Base-by-base conservation (phyloP, 2,888 invertebrate species). In the Eristalinus aeneus region DNA sequence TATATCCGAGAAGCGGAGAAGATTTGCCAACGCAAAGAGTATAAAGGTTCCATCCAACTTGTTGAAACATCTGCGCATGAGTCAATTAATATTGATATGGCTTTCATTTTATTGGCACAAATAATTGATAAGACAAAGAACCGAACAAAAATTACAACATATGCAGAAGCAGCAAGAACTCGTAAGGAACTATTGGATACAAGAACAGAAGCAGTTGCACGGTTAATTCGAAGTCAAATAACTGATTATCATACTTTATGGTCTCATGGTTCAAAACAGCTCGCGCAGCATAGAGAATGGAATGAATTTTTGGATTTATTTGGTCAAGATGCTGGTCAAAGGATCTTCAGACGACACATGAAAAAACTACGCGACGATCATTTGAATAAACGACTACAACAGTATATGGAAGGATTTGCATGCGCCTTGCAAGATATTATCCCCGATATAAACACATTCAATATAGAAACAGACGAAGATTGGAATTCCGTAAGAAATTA, bases 21-120 rank as follows among this genome's bases (percentile, higher is more conserved):
- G 89, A 93, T 99, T 88, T 95, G 98, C 34, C 95, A 95, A 90
- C 94, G 98, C 72, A 98, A 98, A 92, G 98, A 99, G 93, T 98
- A 97, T 92, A 97, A 97, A 91, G 96, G 96, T 83, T 95, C 95
- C 90, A 96, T 99, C 89, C 96, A 97, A 2, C 93, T 99, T 58
- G 96, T 99, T 74, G 99, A 99, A 93, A 97, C 98, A 0, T 99
- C 98, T 8, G 96, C 99, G 16, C 98, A 98, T 91, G 97, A 98
- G 90, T 98, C 98, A 90, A 98, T 99, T 88, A 99, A 99, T 91
- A 97, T 98, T 53, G 98, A 99, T 91, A 94, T 97, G 90, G 97
- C 98, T 31, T 97, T 98, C 91, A 94, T 98, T 90, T 93, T 97
- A 72, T 93, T 99, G 77, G 98, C 98, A 32, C 98, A 98, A 93